phyloP scores from a whole-genome alignment of 1,140 invertebrate species.

The Cotesia vestalis region DNA sequence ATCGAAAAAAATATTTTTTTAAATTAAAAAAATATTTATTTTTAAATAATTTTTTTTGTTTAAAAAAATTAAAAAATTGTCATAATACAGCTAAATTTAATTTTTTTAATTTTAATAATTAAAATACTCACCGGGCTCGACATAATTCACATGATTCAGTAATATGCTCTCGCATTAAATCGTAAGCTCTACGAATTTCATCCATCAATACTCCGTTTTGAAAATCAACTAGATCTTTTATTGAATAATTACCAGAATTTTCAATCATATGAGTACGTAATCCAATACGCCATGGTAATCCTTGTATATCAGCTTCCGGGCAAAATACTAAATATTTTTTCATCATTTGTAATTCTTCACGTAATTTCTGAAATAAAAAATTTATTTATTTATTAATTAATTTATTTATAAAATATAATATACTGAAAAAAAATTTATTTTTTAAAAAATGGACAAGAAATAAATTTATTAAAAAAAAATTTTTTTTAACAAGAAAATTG shows the following conservation, averaged over 20 bases:
- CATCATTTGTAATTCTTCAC: constrained; percentile 74
- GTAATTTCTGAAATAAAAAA: constrained; percentile 70
- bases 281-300: constrained; percentile 74
- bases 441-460: too few relatives aligned
- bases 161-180: constrained; percentile 76
- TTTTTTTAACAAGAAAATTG: too few relatives aligned
- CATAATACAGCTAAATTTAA: too few relatives aligned
- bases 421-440: too few relatives aligned
- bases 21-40: too few relatives aligned
- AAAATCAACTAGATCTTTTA: constrained; percentile 80
- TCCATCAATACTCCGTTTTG: constrained; percentile 72
- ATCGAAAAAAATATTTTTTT: too few relatives aligned
- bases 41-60: too few relatives aligned
- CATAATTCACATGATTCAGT: constrained; percentile 77
- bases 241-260: constrained; percentile 75
- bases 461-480: too few relatives aligned
- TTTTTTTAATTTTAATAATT: too few relatives aligned
- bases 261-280: constrained; percentile 80
- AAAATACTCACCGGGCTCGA: constrained; percentile 55
- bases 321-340: constrained; percentile 84
- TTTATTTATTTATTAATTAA: neutral
- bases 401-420: too few relatives aligned
- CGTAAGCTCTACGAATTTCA: constrained; percentile 73
- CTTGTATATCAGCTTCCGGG: constrained; percentile 74
- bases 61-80: too few relatives aligned